phyloP scores from a whole-genome alignment of 2,888 invertebrate species.

The Congeria kusceri region DNA sequence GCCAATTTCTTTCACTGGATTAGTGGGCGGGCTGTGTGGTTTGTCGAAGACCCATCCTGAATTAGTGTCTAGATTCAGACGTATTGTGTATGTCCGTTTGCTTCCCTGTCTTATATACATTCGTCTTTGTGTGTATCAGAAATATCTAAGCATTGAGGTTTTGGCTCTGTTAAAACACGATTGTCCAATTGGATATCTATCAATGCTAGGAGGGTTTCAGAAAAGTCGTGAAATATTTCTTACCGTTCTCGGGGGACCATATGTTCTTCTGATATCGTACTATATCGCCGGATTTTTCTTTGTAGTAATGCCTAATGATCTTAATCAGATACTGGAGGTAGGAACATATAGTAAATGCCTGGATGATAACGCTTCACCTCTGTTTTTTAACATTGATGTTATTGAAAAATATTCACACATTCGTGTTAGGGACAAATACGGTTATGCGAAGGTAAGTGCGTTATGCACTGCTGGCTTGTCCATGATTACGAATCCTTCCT shows the following conservation, averaged over 20 bases:
- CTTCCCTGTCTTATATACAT: slow-evolving; percentile 36
- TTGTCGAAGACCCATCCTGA: slow-evolving; percentile 24
- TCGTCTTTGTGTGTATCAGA: slow-evolving; percentile 32
- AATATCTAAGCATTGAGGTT: slow-evolving; percentile 16
- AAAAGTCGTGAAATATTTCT: slow-evolving; percentile 37
- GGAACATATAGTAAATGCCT: slow-evolving; percentile 5
- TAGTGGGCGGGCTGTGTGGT: slow-evolving; percentile 38
- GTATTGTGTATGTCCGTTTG: slow-evolving; percentile 21
- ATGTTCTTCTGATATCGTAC: slow-evolving; percentile 21
- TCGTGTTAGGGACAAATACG: slow-evolving; percentile 13
- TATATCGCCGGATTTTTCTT: slow-evolving; percentile 33
- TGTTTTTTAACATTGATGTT: slow-evolving; percentile 17
- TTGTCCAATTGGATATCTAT: slow-evolving; percentile 46
- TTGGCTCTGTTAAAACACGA: slow-evolving; percentile 40
- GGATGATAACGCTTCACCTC: slow-evolving; percentile 3
- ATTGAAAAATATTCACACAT: slow-evolving; percentile 28
- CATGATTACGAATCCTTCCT: neutral
- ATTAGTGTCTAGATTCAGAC: slow-evolving; percentile 30
- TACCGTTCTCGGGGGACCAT: slow-evolving; percentile 52
- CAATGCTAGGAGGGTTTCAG: slow-evolving; percentile 49
- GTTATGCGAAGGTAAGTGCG: slow-evolving; percentile 18
- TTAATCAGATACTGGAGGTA: slow-evolving; percentile 15
- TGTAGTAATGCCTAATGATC: slow-evolving; percentile 27
- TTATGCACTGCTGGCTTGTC: neutral
- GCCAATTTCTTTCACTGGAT: slow-evolving; percentile 30